Base-by-base conservation (phyloP, 1,140 invertebrate genomes). In the Apis dorsata region DNA sequence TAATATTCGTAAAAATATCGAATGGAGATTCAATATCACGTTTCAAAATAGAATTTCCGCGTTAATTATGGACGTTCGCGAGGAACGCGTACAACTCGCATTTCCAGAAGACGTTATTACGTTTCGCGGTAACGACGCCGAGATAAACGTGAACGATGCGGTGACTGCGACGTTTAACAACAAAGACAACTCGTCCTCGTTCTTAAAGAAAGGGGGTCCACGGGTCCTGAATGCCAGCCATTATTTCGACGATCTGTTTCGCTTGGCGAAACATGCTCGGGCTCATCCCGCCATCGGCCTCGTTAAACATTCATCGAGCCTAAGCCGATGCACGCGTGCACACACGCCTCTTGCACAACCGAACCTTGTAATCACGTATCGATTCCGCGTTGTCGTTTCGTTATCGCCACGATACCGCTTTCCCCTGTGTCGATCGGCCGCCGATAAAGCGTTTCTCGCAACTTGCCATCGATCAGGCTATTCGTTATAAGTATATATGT, bases 361-460 rank as follows among this genome's bases (percentile, higher is more conserved):
- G 51, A 77, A 86, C 57, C 84, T 76, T 88, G 76, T 81, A 80
- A 89, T 88, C 80, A 74, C 34, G 74, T 79, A 89, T 89, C 78
- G 86, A 89, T 88, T 85, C 60, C 63, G 65, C 51, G 24, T 49
- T 19, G 49, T 53, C 34, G 69, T 79, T 73, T 75, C 62, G 53
- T 81, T 69, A 60, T 80, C 69, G 76, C 73, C 11, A 11, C 70
- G 57, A 44, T 70, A 28, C n/a, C 15, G 3, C 7, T 62, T 71
- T 44, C 19, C 24, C 51, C 68, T 3, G 28, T 3, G 51, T 21
- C 57, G 28, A 57, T 57, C 51, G n/a, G 19, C n/a, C 10, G 28
- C 57, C 57, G 66, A 70, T 71, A 57, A 81, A 81, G 2, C 69
- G 17, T 79, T 72, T 63, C 51, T 44, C 57, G 60, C 34, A 17